Conservation (phyloP, 2,888 invertebrate species). For the Iselma pallidipennis region DNA sequence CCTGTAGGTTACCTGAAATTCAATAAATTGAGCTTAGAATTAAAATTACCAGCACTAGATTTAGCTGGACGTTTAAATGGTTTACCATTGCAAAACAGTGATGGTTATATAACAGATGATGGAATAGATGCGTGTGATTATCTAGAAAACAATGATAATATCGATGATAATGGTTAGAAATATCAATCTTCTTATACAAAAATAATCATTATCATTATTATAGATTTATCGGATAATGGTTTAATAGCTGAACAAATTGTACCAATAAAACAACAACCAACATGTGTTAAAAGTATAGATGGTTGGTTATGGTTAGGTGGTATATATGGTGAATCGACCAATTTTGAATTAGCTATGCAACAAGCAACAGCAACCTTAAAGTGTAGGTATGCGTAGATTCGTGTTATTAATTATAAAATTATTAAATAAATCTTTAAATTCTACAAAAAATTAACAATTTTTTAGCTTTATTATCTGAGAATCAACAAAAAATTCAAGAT, state of each 20-base stretch:
- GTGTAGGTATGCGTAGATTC: slow-evolving; percentile 66
- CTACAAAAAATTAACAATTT: not conserved
- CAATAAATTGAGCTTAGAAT: slow-evolving; percentile 77
- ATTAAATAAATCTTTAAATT: too few species aligned
- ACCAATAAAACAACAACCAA: slow-evolving; percentile 28
- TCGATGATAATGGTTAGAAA: not conserved
- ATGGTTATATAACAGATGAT: slow-evolving; percentile 53
- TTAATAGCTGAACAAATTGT: slow-evolving; percentile 5
- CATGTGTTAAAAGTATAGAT: slow-evolving; percentile 53
- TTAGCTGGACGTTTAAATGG: slow-evolving; percentile 45
- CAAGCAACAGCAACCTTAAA: slow-evolving; percentile 77
- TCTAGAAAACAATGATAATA: slow-evolving; percentile 27
- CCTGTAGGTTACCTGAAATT: slow-evolving; percentile 94
- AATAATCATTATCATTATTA: not conserved
- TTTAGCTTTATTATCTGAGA: slow-evolving; percentile 33
- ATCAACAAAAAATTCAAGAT: slow-evolving; percentile 63
- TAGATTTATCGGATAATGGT: not conserved
- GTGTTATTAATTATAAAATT: too few species aligned
- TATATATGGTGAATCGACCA: slow-evolving; percentile 70
- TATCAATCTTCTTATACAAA: not conserved
- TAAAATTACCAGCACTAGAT: slow-evolving; percentile 60
- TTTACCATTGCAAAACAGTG: slow-evolving; percentile 51
- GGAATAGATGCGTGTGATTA: slow-evolving; percentile 48
- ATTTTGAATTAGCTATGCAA: slow-evolving; percentile 68
- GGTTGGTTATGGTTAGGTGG: slow-evolving; percentile 89